Percentiles rank a stretch among this genome's conserved stretches.
Evolutionary conservation across 1,140 invertebrate species (phyloP).

Genomic region (Chionoecetes opilio): DNA sequence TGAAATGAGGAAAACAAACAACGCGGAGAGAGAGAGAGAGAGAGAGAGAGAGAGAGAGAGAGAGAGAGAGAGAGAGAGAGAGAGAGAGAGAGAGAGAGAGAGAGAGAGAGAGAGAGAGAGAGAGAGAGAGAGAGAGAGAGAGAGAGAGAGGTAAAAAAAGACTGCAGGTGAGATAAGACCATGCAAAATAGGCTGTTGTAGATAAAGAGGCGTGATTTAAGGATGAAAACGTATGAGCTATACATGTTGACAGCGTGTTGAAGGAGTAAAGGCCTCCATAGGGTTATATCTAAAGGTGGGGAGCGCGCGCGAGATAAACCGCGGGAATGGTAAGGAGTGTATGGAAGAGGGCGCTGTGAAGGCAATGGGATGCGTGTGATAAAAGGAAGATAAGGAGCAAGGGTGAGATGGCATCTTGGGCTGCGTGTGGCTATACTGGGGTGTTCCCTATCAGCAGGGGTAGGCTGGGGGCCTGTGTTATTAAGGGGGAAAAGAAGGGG

Average conservation of each 20-base stretch:
- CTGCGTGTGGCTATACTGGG: background rate
- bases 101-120: background rate
- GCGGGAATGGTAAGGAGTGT: background rate
- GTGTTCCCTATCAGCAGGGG: no score
- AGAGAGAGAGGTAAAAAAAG: background rate
- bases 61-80: background rate
- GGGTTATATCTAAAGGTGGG: background rate
- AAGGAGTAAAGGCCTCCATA: no score
- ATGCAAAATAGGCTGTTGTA: background rate
- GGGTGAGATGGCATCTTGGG: no score
- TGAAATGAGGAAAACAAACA: no score
- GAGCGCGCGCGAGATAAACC: background rate
- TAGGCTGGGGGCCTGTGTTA: no score
- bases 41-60: background rate
- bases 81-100: constrained; percentile 6
- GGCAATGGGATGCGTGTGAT: background rate
- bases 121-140: background rate
- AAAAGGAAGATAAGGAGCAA: no score
- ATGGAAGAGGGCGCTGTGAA: background rate
- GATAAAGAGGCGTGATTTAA: background rate
- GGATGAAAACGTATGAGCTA: background rate
- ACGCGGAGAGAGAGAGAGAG: background rate
- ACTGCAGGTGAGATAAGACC: background rate
- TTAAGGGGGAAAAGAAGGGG: no score
- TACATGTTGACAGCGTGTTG: background rate